phyloP scores from a whole-genome alignment of 2,797 vertebrate genomes.

The Sebastes minor region DNA sequence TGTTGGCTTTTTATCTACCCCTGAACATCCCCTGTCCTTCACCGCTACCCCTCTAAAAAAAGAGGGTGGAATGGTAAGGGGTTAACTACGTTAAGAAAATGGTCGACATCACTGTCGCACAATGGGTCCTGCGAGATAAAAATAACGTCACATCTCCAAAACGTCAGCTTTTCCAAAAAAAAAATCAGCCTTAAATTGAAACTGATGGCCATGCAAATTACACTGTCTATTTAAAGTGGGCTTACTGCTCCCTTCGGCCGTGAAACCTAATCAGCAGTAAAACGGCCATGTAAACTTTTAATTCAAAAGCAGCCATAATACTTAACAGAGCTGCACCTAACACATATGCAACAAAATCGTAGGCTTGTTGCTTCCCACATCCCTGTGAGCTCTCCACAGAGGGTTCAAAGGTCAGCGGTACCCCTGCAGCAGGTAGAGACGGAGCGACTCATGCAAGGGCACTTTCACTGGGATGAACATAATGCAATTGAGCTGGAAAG shows the following conservation, averaged over 20 bases:
- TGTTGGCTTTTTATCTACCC: too few relatives aligned
- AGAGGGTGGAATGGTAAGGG: not conserved
- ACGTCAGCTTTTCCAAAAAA: not conserved
- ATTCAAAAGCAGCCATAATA: not conserved
- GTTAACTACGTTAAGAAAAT: not conserved
- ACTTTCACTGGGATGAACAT: constrained; percentile 4
- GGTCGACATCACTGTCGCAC: not conserved
- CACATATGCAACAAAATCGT: not conserved
- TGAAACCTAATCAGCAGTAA: constrained; percentile 24
- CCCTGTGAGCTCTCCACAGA: not conserved
- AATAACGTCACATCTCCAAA: constrained; percentile 23
- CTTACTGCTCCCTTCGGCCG: not conserved
- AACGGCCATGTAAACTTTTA: constrained; percentile 3
- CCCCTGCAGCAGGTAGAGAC: not conserved
- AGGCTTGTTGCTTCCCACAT: not conserved
- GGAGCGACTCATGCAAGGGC: constrained; percentile 22
- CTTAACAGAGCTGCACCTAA: not conserved
- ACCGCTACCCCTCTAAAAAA: too few relatives aligned
- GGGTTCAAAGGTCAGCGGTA: constrained; percentile 1
- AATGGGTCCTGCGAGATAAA: not conserved
- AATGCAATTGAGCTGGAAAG: constrained; percentile 27
- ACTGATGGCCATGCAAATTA: not conserved
- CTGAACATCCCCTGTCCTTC: too few relatives aligned
- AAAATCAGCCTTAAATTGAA: constrained; percentile 2
- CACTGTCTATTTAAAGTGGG: constrained; percentile 3